Evolutionary conservation across 2,797 vertebrate species (phyloP), one percentile per base, ranked within the genome.

Genomic region (Protonibea diacanthus): DNA sequence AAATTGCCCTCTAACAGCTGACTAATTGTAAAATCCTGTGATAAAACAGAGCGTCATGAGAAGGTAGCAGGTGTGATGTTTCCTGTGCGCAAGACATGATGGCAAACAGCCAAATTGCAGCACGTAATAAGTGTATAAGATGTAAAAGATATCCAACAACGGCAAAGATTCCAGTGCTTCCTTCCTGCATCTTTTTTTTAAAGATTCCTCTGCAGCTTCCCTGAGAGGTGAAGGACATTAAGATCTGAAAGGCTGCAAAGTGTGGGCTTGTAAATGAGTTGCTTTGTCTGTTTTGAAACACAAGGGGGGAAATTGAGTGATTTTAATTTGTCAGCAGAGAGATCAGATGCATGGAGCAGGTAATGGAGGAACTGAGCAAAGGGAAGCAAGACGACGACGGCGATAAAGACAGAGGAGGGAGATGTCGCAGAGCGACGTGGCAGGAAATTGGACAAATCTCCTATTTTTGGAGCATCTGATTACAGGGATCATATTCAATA

Each of bases 361-460:
- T 85, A 70, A 77, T 65, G 47, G 48, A 78, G 76, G 49, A 71
- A 80, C 48, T 4, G 18, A 78, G 51, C 53, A 40, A 71, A 80
- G 63, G 78, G 69, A 87, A 85, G 86, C 86, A 71, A 90, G 73
- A 80, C 0, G 60, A 73, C 58, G 29, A 73, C 61, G 29, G 70
- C 67, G 74, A 83, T 83, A 60, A 76, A 85, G 84, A 81, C 68
- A 62, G 71, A 82, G 53, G 71, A 66, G 78, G 33, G 77, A 68
- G 29, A 62, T 85, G 84, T 72, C 57, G 13, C 6, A 1, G 64
- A 84, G 51, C 47, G 48, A 84, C 70, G 51, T 64, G 68, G 77
- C 82, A 86, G 83, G 85, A 91, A 90, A 88, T 89, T 86, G 80
- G 77, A 86, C 85, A 91, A 82, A 87, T 88, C 83, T 86, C 64